Percentiles rank a stretch among this genome's conserved stretches.
phyloP scores from a whole-genome alignment of 37 sponge, comb jelly and placozoan species.

The Geodia barretti region DNA sequence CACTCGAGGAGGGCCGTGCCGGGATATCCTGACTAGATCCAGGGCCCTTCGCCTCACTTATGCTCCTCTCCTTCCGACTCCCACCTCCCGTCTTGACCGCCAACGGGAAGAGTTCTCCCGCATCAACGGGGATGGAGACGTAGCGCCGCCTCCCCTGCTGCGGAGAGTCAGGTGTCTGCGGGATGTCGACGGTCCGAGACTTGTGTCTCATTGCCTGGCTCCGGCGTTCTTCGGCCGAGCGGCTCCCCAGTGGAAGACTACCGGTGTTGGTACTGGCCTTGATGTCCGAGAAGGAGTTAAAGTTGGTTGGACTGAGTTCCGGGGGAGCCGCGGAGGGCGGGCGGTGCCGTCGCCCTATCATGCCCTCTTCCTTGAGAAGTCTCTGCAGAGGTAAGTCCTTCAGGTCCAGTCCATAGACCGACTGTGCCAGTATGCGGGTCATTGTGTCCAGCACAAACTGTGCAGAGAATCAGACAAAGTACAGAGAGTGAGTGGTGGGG shows the following conservation, averaged over 20 bases:
- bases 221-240: background rate
- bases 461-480: background rate
- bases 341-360: background rate
- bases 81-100: background rate
- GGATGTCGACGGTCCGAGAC: background rate
- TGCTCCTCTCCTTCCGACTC: background rate
- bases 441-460: slow-evolving; percentile 61
- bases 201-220: background rate
- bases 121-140: background rate
- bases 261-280: background rate
- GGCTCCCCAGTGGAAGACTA: background rate
- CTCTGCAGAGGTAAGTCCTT: slow-evolving; percentile 64
- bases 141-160: background rate
- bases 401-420: slow-evolving; percentile 69
- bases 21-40: background rate
- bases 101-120: background rate
- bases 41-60: background rate
- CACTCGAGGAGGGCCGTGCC: background rate
- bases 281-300: slow-evolving; percentile 30
- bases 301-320: background rate
- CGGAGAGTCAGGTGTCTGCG: background rate
- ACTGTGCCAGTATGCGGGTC: slow-evolving; percentile 64
- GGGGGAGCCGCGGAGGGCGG: background rate
- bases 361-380: slow-evolving; percentile 9
- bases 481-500: background rate